Percentiles rank a stretch among this genome's conserved stretches.
These are phyloP conservation scores for Apostichopus californicus DNA, from an alignment of 35 echinoderm and acorn worm species.

Conservation along the genomic window DNA sequence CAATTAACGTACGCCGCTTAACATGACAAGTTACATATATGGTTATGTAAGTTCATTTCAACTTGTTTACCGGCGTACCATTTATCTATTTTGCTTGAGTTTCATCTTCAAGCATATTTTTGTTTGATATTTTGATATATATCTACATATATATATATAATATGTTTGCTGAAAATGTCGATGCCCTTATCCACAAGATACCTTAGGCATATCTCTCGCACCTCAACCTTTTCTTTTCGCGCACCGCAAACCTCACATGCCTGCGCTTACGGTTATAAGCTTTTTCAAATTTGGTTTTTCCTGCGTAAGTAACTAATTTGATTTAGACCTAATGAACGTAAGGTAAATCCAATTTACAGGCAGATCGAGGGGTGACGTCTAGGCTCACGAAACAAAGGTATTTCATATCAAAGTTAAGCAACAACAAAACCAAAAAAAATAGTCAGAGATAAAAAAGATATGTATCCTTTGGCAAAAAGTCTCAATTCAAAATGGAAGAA, in stretches of 20 bases:
- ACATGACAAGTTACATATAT: too few species aligned
- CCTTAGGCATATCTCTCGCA: not conserved
- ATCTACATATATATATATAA: too few species aligned
- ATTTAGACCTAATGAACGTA: conserved; percentile 47
- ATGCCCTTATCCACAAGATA: not conserved
- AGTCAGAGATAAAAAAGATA: conserved; percentile 24
- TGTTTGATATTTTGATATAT: too few species aligned
- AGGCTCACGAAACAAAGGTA: conserved; percentile 31
- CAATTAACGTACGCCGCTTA: too few species aligned
- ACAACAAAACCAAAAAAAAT: not conserved
- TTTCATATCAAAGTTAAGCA: conserved; percentile 35
- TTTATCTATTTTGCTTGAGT: too few species aligned
- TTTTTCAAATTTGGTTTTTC: conserved; percentile 52
- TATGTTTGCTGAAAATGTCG: not conserved
- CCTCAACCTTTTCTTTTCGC: conserved; percentile 6
- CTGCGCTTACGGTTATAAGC: conserved; percentile 41
- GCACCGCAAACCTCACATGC: not conserved
- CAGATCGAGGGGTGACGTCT: conserved; percentile 44
- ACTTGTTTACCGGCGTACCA: too few species aligned
- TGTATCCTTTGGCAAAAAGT: conserved; percentile 38
- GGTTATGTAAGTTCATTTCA: too few species aligned
- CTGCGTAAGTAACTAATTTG: conserved; percentile 47
- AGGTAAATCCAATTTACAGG: conserved; percentile 40
- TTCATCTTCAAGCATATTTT: too few species aligned
- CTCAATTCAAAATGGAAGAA: conserved; percentile 14